These are phyloP conservation scores for Apodemus speciosus DNA, from an alignment of 2,113 vertebrate genomes.

Conservation along the genomic window DNA sequence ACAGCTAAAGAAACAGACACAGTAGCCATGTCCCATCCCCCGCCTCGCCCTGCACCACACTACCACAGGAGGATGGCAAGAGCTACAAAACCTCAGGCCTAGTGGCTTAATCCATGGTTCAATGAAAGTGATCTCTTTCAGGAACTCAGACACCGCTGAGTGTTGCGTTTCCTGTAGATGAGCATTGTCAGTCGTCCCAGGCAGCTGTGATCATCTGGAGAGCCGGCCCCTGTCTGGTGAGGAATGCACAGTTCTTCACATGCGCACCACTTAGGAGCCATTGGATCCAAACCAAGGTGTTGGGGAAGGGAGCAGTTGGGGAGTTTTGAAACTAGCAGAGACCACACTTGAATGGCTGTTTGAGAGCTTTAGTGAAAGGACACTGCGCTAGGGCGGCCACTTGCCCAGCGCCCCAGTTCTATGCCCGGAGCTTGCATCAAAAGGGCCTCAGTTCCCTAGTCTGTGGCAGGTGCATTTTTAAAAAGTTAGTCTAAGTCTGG, in stretches of 20 bases:
- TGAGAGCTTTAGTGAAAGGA: background rate
- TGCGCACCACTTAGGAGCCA: background rate
- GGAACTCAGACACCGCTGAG: background rate
- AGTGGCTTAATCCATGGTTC: background rate
- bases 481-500: conserved; percentile 9
- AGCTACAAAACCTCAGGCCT: background rate
- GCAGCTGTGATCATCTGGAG: background rate
- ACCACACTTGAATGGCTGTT: background rate
- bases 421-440: background rate
- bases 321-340: background rate
- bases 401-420: background rate
- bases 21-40: background rate
- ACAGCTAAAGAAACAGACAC: background rate
- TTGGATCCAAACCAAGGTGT: background rate
- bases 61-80: background rate
- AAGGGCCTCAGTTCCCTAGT: background rate
- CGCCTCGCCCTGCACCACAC: too few relatives aligned
- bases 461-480: background rate
- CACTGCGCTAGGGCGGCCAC: background rate
- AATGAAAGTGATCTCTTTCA: background rate
- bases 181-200: background rate
- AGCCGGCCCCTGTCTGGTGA: background rate
- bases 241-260: background rate
- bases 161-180: background rate
- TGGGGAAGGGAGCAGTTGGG: background rate